Percentiles rank a stretch among this genome's conserved stretches.
Evolutionary conservation across 2,797 vertebrate genomes (phyloP).

Genomic region (Echeneis naucrates): DNA sequence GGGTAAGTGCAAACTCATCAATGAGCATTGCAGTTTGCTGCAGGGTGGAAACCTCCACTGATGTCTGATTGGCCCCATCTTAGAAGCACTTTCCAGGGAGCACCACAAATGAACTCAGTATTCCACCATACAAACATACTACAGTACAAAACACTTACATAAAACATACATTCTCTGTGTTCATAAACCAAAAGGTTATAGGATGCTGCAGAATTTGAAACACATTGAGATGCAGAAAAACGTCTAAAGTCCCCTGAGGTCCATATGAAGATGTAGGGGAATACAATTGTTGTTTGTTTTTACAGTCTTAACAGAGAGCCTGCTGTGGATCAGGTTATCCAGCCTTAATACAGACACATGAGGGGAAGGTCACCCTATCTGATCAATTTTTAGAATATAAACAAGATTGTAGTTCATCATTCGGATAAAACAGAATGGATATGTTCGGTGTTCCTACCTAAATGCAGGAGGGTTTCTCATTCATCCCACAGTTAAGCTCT

Average conservation of each 20-base stretch:
- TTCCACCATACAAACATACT: too few species aligned
- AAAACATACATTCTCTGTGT: too few species aligned
- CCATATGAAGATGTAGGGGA: background rate
- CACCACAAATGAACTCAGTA: too few species aligned
- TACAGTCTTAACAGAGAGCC: slow-evolving; percentile 1
- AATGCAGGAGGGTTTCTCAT: slow-evolving; percentile 1
- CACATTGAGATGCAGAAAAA: background rate
- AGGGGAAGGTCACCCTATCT: slow-evolving; percentile 6
- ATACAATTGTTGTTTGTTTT: background rate
- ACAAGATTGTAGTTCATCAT: slow-evolving; percentile 12
- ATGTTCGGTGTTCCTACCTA: slow-evolving; percentile 14
- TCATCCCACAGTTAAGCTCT: slow-evolving; percentile 5
- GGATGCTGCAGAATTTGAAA: background rate
- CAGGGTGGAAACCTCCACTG: too few species aligned
- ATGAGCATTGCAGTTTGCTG: too few species aligned
- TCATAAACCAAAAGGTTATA: background rate
- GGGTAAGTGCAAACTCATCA: too few species aligned
- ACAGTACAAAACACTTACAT: too few species aligned
- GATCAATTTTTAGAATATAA: background rate
- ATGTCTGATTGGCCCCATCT: too few species aligned
- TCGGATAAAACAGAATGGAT: background rate
- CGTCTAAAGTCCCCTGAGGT: background rate
- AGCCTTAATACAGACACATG: background rate
- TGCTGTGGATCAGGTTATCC: slow-evolving; percentile 13
- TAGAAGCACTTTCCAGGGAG: too few species aligned